Evolutionary conservation across 2,888 invertebrate genomes (phyloP), one percentile per base, ranked within the genome.

Genomic region (Apamea sordens): DNA sequence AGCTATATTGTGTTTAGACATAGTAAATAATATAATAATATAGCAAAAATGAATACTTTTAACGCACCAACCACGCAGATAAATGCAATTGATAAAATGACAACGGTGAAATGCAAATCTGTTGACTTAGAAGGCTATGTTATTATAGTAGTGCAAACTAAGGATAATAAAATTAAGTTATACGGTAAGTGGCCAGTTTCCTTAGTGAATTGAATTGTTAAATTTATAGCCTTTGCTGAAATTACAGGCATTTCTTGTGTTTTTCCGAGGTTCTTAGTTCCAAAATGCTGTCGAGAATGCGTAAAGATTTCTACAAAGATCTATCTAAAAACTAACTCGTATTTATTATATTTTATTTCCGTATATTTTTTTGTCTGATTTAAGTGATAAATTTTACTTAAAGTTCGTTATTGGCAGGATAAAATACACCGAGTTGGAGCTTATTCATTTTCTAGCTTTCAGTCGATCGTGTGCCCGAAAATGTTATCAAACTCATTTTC

Each of bases 81-180:
- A 83, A 97, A 95, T 88, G 92, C 97, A 44, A 94, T 97, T 81
- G 96, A 96, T 85, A 97, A 96, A 92, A 94, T 96, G 94, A 97
- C 96, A 88, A 96, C 97, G 79, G 97, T 97, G 56, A 97, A 97
- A 92, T 96, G 96, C 86, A 97, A 97, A 92, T 96, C 96, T 97
- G 99, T 99, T 94, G 99, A 99, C 97, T 97, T 99, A 94, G 99
- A 99, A 93, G 99, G 99, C 93, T 99, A 99, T 97, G 99, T 99
- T 94, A 99, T 99, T 94, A 99, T 99, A 94, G 97, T 99, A 94
- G 99, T 99, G 90, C 99, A 99, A 97, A 98, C 99, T 93, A 98
- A 98, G 95, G 99, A 99, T 96, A 99, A 99, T 95, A 98, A 98
- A 97, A 98, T 99, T 92, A 99, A 99, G 97, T 97, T 99, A 88